phyloP scores from a whole-genome alignment of 2,113 vertebrate genomes.

The Oryzias melastigma region DNA sequence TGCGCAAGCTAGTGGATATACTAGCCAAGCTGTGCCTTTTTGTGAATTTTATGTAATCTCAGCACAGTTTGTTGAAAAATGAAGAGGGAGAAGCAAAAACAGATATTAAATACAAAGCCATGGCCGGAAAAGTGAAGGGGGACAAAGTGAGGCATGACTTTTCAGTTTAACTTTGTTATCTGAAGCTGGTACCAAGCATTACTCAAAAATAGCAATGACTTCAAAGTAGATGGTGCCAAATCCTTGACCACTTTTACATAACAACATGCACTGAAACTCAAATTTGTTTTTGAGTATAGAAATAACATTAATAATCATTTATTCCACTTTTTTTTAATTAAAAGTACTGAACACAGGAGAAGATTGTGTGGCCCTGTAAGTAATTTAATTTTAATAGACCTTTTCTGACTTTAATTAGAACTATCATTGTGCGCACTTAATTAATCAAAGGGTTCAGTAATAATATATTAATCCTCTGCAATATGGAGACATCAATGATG shows the following conservation, averaged over 20 bases:
- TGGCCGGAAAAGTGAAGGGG: not conserved
- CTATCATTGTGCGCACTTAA: slow-evolving; percentile 38
- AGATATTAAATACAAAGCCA: not conserved
- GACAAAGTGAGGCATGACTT: not conserved
- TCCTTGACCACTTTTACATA: too few relatives aligned
- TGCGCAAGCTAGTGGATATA: slow-evolving; percentile 31
- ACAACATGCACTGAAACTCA: too few relatives aligned
- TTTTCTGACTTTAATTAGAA: slow-evolving; percentile 45
- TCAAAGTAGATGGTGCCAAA: too few relatives aligned
- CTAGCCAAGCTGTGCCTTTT: slow-evolving; percentile 17
- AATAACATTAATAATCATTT: too few relatives aligned
- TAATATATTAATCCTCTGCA: slow-evolving; percentile 33
- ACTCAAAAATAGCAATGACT: not conserved
- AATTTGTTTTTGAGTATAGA: too few relatives aligned
- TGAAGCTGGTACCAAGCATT: not conserved
- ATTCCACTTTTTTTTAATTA: too few relatives aligned
- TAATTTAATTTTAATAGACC: slow-evolving; percentile 24
- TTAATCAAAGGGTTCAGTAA: slow-evolving; percentile 31
- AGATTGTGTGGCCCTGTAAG: too few relatives aligned
- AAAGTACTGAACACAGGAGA: too few relatives aligned
- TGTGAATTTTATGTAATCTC: slow-evolving; percentile 22
- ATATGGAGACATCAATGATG: slow-evolving; percentile 41
- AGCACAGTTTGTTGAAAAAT: slow-evolving; percentile 10
- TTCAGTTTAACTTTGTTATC: not conserved
- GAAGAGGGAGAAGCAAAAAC: slow-evolving; percentile 2